These are phyloP conservation scores for Phalanger gymnotis DNA, from an alignment of 2,797 vertebrate genomes.

Conservation along the genomic window DNA sequence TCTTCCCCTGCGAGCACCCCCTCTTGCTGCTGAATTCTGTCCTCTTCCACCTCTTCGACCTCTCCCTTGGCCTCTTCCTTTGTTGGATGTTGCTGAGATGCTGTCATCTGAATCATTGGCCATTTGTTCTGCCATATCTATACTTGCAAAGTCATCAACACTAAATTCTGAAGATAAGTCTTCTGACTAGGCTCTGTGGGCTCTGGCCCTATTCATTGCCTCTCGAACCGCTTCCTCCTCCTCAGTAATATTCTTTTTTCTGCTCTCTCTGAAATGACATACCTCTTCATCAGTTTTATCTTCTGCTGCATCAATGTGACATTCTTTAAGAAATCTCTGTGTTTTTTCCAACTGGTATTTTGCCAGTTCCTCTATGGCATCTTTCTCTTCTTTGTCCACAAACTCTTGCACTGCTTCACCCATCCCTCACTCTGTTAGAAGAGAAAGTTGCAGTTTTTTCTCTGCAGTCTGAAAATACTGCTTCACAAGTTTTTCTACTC, in stretches of 20 bases:
- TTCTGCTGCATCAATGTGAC: conserved; percentile 89
- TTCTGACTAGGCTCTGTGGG: conserved; percentile 86
- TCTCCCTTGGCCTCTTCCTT: conserved; percentile 87
- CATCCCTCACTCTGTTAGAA: conserved; percentile 97
- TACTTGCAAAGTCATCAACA: conserved; percentile 82
- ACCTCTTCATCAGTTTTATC: conserved; percentile 96
- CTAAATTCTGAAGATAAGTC: conserved; percentile 73
- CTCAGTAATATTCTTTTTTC: conserved; percentile 91
- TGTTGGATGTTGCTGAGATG: conserved; percentile 64
- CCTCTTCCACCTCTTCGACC: conserved; percentile 87
- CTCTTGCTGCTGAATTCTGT: conserved; percentile 83
- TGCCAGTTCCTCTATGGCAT: conserved; percentile 96
- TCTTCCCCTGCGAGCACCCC: conserved; percentile 87
- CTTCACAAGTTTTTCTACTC: conserved; percentile 97
- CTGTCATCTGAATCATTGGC: conserved; percentile 87
- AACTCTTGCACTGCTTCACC: conserved; percentile 98
- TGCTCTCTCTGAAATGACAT: conserved; percentile 90
- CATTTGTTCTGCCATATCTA: conserved; percentile 63
- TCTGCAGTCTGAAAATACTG: conserved; percentile 96
- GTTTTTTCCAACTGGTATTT: conserved; percentile 97
- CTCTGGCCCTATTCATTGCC: conserved; percentile 92
- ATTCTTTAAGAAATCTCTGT: conserved; percentile 92
- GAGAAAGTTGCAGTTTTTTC: conserved; percentile 95
- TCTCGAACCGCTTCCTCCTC: conserved; percentile 95
- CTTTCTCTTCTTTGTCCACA: conserved; percentile 97